Conservation (phyloP, 2,113 vertebrate species). For the Mixornis gularis region DNA sequence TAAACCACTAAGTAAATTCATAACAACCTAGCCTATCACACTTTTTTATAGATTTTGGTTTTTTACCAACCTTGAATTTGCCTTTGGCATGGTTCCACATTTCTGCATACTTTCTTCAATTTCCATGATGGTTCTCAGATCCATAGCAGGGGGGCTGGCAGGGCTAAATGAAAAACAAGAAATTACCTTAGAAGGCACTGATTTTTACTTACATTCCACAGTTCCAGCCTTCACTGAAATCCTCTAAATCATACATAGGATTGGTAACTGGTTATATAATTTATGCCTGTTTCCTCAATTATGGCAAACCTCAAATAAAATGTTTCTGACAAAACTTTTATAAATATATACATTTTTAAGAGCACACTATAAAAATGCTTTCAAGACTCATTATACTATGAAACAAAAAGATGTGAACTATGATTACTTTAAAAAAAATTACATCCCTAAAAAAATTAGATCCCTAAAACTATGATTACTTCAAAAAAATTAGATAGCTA, state of each 20-base stretch:
- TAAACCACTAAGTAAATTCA: conserved; percentile 27
- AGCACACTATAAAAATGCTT: conserved; percentile 31
- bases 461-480: neutral
- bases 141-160: conserved; percentile 81
- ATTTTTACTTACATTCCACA: conserved; percentile 44
- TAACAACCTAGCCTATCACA: neutral
- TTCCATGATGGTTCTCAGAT: conserved; percentile 95
- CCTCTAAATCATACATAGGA: conserved; percentile 39
- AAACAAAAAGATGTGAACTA: conserved; percentile 14
- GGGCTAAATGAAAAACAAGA: conserved; percentile 70
- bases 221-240: conserved; percentile 38
- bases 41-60: conserved; percentile 33
- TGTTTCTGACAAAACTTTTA: conserved; percentile 43
- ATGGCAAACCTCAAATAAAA: conserved; percentile 58
- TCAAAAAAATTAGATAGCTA: neutral
- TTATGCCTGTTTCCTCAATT: conserved; percentile 58
- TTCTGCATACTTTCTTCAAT: conserved; percentile 88
- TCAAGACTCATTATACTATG: neutral
- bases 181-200: conserved; percentile 43
- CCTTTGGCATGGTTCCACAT: conserved; percentile 81
- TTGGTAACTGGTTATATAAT: conserved; percentile 43
- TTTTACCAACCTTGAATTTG: conserved; percentile 74
- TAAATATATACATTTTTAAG: conserved; percentile 32
- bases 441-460: neutral
- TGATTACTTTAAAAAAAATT: conserved; percentile 5